Percentiles rank a stretch among this genome's conserved stretches.
These are phyloP conservation scores for Drosophila guanche DNA, from an alignment of 1,140 invertebrate genomes.

Conservation along the genomic window DNA sequence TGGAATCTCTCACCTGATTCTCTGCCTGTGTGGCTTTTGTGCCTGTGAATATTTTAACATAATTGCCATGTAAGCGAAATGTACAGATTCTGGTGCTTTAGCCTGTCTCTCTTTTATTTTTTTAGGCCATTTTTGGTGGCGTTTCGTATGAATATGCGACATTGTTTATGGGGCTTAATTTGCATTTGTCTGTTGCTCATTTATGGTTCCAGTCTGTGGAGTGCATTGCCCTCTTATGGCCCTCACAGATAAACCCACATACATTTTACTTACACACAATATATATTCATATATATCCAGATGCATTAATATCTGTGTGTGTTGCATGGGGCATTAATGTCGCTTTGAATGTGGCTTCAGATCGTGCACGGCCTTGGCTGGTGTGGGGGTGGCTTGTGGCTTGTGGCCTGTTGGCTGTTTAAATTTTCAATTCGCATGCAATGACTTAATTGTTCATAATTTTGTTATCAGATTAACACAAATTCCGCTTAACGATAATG, in stretches of 20 bases:
- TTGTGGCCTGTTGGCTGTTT: slow-evolving; percentile 27
- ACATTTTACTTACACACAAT: slow-evolving; percentile 8
- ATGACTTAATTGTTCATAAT: slow-evolving; percentile 82
- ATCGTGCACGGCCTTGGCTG: slow-evolving; percentile 40
- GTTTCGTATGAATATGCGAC: slow-evolving; percentile 47
- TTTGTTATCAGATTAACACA: slow-evolving; percentile 82
- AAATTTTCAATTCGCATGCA: slow-evolving; percentile 82
- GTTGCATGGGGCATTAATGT: slow-evolving; percentile 31
- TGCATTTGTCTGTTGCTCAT: slow-evolving; percentile 54
- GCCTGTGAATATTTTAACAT: slow-evolving; percentile 46
- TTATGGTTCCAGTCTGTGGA: slow-evolving; percentile 30
- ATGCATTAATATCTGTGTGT: no score
- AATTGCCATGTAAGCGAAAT: slow-evolving; percentile 60
- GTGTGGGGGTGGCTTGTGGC: slow-evolving; percentile 10
- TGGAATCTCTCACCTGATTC: slow-evolving; percentile 16
- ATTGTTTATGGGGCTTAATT: slow-evolving; percentile 59
- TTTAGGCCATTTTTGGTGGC: slow-evolving; percentile 56
- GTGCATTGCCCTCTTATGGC: slow-evolving; percentile 46
- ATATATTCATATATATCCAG: slow-evolving; percentile 4
- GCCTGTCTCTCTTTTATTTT: slow-evolving; percentile 28
- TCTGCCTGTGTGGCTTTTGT: slow-evolving; percentile 15
- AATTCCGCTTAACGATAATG: slow-evolving; percentile 81
- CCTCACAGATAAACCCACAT: slow-evolving; percentile 23
- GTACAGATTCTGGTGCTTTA: slow-evolving; percentile 35
- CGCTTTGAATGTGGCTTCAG: slow-evolving; percentile 36